phyloP scores from a whole-genome alignment of 2,797 vertebrate genomes.

The Amblyraja radiata region DNA sequence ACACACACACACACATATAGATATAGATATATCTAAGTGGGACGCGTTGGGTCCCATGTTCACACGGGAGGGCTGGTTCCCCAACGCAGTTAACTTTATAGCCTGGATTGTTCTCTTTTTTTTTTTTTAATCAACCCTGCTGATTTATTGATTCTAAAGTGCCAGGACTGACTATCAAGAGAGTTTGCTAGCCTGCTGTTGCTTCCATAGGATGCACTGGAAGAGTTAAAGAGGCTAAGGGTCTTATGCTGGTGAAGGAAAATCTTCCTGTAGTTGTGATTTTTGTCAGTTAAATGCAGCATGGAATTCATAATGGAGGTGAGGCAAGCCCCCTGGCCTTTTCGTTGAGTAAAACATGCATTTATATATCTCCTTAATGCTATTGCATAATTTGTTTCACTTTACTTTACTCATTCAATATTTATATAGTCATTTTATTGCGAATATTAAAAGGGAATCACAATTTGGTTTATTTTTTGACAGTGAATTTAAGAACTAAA shows the following conservation, averaged over 20 bases:
- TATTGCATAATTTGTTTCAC: not conserved
- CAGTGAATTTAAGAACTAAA: conserved; percentile 4
- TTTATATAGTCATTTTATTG: too few species aligned
- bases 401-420: too few species aligned
- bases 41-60: too few species aligned
- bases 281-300: not conserved
- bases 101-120: not conserved
- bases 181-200: not conserved
- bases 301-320: not conserved
- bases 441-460: not conserved
- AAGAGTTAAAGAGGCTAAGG: not conserved
- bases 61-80: too few species aligned
- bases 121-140: not conserved
- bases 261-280: not conserved
- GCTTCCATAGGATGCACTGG: not conserved
- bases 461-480: not conserved
- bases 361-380: too few species aligned
- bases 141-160: not conserved
- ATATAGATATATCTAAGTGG: too few species aligned
- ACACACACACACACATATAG: too few species aligned
- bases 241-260: not conserved
- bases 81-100: not conserved
- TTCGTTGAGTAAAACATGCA: not conserved
- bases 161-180: not conserved
- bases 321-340: not conserved